A percentile compares a stretch with the other conserved stretches of the same genome.
phyloP scores from a whole-genome alignment of 2,113 vertebrate species.

The Smithornis capensis region DNA sequence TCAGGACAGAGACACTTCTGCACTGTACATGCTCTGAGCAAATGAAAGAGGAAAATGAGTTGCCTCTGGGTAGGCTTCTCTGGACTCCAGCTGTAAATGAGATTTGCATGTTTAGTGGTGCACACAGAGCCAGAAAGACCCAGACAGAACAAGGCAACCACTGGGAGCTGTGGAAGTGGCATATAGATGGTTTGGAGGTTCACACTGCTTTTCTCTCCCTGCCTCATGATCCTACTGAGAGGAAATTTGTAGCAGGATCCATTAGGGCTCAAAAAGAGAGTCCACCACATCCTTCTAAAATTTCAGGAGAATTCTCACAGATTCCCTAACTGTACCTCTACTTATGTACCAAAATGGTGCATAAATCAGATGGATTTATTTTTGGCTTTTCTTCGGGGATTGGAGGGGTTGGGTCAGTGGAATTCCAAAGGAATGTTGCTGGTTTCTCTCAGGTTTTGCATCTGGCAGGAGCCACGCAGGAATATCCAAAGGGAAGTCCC shows the following conservation, averaged over 20 bases:
- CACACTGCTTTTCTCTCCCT: neutral
- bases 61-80: constrained; percentile 11
- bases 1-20: neutral
- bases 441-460: neutral
- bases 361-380: neutral
- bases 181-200: neutral
- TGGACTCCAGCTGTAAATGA: neutral
- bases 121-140: neutral
- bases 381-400: neutral
- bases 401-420: neutral
- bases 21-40: neutral
- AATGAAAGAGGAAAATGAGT: neutral
- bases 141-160: neutral
- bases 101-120: neutral
- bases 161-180: neutral
- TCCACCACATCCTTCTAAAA: neutral
- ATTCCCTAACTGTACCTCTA: neutral
- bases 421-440: neutral
- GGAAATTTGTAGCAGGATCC: neutral
- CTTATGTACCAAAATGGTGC: neutral
- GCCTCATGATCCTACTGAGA: neutral
- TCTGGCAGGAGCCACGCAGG: neutral
- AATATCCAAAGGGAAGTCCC: neutral
- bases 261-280: neutral
- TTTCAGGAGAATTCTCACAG: neutral